A percentile compares a stretch with the other conserved stretches of the same genome.
Evolutionary conservation across 1,140 invertebrate species (phyloP).

Genomic region (Linepithema humile): DNA sequence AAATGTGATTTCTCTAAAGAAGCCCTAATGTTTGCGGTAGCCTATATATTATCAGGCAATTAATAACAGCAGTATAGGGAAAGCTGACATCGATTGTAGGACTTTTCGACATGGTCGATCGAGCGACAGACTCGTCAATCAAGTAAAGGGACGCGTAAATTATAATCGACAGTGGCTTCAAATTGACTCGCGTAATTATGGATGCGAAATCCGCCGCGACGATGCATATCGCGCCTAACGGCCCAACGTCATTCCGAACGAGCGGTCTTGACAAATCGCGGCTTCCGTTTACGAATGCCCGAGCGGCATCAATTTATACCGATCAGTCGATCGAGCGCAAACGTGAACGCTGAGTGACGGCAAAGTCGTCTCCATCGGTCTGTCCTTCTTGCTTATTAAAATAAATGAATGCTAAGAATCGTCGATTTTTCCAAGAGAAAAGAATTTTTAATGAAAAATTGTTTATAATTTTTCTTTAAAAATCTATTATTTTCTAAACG

Average conservation of each 20-base stretch:
- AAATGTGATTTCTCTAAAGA: not conserved
- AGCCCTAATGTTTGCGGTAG: not conserved
- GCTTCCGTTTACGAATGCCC: constrained; percentile 11
- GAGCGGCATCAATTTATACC: constrained; percentile 22
- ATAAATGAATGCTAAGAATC: not conserved
- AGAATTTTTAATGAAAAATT: not conserved
- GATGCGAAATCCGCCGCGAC: constrained; percentile 30
- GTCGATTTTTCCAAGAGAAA: not conserved
- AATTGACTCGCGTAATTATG: constrained; percentile 51
- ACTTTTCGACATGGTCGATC: constrained; percentile 15
- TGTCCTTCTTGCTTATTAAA: not conserved
- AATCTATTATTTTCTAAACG: too few species aligned
- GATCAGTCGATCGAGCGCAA: not conserved
- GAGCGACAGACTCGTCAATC: constrained; percentile 24
- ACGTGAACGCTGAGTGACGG: constrained; percentile 25
- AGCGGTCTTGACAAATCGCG: constrained; percentile 36
- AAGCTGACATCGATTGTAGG: constrained; percentile 21
- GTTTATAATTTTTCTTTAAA: too few species aligned
- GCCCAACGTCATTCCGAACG: constrained; percentile 41
- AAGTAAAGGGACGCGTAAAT: constrained; percentile 35
- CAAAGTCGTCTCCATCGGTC: not conserved
- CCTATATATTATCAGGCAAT: not conserved
- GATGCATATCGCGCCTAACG: constrained; percentile 19
- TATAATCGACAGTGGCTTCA: constrained; percentile 47
- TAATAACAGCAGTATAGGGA: constrained; percentile 7